phyloP scores from a whole-genome alignment of 2,113 vertebrate species.

The Chaetodon trifascialis region DNA sequence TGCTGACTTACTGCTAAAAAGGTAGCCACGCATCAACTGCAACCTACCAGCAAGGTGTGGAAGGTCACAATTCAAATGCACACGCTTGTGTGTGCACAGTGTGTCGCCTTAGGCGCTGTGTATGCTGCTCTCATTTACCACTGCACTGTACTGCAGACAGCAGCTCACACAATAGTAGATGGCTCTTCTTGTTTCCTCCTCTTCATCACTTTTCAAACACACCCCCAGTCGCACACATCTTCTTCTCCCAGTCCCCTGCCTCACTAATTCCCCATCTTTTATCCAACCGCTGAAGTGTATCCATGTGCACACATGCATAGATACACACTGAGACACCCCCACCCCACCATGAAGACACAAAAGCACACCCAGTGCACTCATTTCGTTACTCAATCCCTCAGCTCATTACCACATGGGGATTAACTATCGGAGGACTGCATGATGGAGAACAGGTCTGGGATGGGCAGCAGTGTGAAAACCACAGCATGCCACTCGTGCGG shows the following conservation, averaged over 20 bases:
- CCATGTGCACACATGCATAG: constrained; percentile 13
- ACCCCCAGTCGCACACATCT: neutral
- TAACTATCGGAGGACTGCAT: constrained; percentile 44
- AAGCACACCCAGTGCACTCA: constrained; percentile 16
- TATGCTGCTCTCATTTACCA: too few relatives aligned
- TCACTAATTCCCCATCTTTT: constrained; percentile 41
- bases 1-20: constrained; percentile 23
- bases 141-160: too few relatives aligned
- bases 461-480: constrained; percentile 35
- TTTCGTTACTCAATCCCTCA: constrained; percentile 55
- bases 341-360: neutral
- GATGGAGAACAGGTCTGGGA: constrained; percentile 55
- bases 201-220: constrained; percentile 26
- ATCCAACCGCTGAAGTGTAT: constrained; percentile 31
- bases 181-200: constrained; percentile 17
- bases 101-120: too few relatives aligned
- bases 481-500: constrained; percentile 45
- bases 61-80: constrained; percentile 17
- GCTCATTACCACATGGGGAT: constrained; percentile 72
- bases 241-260: constrained; percentile 15
- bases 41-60: neutral
- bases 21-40: constrained; percentile 3
- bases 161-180: neutral
- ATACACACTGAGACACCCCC: constrained; percentile 16
- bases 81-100: neutral